phyloP scores from a whole-genome alignment of 2,113 vertebrate genomes.

The Mastomys natalensis region DNA sequence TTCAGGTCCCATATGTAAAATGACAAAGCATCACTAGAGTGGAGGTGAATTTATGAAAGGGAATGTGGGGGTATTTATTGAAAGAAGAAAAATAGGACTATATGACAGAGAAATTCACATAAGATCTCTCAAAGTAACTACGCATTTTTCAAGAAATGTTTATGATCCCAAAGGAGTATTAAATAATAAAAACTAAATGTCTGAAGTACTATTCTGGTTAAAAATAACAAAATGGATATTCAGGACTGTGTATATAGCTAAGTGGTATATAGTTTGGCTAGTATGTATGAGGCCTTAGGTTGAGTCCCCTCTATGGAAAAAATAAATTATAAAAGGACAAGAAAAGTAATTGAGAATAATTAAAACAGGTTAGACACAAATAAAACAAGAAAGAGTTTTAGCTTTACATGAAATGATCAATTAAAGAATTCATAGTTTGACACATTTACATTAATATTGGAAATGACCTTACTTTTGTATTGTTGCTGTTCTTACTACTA shows the following conservation, averaged over 20 bases:
- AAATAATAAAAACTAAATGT: background rate
- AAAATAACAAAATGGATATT: background rate
- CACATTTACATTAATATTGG: background rate
- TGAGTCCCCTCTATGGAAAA: background rate
- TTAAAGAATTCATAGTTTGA: background rate
- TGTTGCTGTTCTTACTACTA: background rate
- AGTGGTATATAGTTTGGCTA: background rate
- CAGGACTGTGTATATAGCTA: too few species aligned
- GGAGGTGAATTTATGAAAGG: background rate
- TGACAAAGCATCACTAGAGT: background rate
- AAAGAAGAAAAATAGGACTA: background rate
- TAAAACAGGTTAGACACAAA: background rate
- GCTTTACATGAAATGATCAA: background rate
- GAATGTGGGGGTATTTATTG: background rate
- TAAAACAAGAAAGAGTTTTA: background rate
- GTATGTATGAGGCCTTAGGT: too few species aligned
- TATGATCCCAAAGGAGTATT: background rate
- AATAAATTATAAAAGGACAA: background rate
- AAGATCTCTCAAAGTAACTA: background rate
- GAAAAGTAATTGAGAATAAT: background rate
- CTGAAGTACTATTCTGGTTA: background rate
- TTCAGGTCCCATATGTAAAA: background rate
- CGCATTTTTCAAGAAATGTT: background rate
- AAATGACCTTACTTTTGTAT: slow-evolving; percentile 4
- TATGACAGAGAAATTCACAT: background rate